Evolutionary conservation across 2,797 vertebrate genomes (phyloP).

Genomic region (Phrynocephalus vlangalii): DNA sequence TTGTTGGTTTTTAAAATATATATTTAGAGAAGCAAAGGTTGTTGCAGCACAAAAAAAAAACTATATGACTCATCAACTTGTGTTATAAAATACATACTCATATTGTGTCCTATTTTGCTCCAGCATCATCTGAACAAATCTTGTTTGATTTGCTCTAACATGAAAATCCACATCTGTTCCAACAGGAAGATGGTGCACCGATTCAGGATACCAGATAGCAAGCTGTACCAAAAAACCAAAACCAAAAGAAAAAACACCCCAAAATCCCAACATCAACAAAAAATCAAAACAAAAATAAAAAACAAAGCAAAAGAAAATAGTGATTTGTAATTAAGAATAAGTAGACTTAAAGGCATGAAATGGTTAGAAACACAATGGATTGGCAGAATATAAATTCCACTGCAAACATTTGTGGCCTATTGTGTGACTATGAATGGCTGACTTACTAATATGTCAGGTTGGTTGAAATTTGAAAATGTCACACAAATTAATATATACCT

Average conservation of each 20-base stretch:
- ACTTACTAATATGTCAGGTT: too few species aligned
- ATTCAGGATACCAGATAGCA: conserved; percentile 88
- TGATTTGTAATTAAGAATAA: background rate
- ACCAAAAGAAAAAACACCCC: background rate
- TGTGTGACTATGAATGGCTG: too few species aligned
- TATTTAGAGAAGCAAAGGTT: background rate
- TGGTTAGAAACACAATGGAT: background rate
- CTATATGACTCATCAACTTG: background rate
- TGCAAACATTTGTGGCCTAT: background rate
- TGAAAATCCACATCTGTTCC: conserved; percentile 83
- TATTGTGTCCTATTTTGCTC: conserved; percentile 81
- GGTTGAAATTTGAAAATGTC: too few species aligned
- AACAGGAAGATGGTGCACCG: conserved; percentile 71
- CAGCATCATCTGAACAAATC: conserved; percentile 76
- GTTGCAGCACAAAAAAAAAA: background rate
- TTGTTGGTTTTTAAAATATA: background rate
- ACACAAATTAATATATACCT: too few species aligned
- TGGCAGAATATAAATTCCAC: background rate
- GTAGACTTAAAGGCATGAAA: background rate
- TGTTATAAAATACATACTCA: conserved; percentile 73
- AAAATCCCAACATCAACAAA: too few species aligned
- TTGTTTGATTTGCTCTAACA: conserved; percentile 78
- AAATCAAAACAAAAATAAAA: too few species aligned
- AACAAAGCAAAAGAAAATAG: conserved; percentile 24
- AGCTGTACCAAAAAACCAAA: conserved; percentile 73